Evolutionary conservation across 2,888 invertebrate genomes (phyloP).

Genomic region (Tenthredo amoena): DNA sequence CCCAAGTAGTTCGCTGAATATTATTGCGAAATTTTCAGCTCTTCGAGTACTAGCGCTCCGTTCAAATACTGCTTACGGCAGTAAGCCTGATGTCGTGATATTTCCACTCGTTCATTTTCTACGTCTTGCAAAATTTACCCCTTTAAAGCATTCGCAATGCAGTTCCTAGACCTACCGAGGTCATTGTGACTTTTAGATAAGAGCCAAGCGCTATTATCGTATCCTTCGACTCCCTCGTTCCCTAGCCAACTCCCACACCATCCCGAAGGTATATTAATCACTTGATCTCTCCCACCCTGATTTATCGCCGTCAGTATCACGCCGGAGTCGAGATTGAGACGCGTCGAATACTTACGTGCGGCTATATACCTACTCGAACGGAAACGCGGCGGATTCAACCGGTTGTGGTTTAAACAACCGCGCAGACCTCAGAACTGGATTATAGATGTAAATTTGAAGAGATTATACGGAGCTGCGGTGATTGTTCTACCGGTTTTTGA

Average conservation of each 20-base stretch:
- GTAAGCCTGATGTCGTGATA: constrained; percentile 71
- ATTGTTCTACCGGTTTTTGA: neutral
- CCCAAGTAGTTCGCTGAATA: neutral
- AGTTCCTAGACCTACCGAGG: too few relatives aligned
- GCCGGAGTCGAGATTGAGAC: constrained; percentile 31
- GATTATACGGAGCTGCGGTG: neutral
- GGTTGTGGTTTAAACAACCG: neutral
- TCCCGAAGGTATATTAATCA: constrained; percentile 36
- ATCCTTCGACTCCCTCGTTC: constrained; percentile 49
- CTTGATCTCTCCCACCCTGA: constrained; percentile 38
- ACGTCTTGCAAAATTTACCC: neutral
- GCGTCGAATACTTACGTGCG: neutral
- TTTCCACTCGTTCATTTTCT: constrained; percentile 57
- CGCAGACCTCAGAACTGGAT: neutral
- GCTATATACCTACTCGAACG: neutral
- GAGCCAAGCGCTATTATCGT: constrained; percentile 49
- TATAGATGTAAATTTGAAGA: neutral
- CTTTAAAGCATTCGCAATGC: too few relatives aligned
- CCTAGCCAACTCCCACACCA: constrained; percentile 29
- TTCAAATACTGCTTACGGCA: constrained; percentile 75
- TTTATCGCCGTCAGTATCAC: constrained; percentile 33
- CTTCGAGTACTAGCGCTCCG: constrained; percentile 62
- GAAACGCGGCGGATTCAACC: neutral
- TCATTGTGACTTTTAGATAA: constrained; percentile 36
- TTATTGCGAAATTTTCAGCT: constrained; percentile 25